Evolutionary conservation across 1,140 invertebrate species (phyloP).

Genomic region (Brachionus asplanchnoidis): DNA sequence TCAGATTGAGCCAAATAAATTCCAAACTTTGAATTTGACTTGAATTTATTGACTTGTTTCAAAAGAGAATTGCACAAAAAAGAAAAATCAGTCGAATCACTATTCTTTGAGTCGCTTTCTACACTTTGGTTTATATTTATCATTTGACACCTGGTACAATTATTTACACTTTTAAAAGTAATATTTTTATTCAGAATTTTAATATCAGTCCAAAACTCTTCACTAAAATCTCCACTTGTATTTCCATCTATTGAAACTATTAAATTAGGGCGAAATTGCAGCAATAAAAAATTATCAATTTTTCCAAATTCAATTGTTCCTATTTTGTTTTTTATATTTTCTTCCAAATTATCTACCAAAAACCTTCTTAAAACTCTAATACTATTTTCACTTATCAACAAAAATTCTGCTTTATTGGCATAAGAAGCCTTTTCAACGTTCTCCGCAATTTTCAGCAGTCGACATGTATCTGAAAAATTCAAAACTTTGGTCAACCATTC

Average conservation of each 20-base stretch:
- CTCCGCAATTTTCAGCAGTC: not conserved
- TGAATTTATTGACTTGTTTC: slow-evolving; percentile 29
- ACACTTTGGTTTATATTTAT: slow-evolving; percentile 35
- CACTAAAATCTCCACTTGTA: not conserved
- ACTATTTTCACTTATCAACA: slow-evolving; percentile 21
- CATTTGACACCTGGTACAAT: slow-evolving; percentile 40
- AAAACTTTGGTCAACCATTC: slow-evolving; percentile 15
- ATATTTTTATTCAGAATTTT: slow-evolving; percentile 10
- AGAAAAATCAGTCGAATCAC: not conserved
- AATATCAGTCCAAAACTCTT: slow-evolving; percentile 11
- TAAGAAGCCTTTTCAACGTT: not conserved
- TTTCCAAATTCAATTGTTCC: not conserved
- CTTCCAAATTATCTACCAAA: not conserved
- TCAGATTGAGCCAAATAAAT: slow-evolving; percentile 17
- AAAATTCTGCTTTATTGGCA: slow-evolving; percentile 38
- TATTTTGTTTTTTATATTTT: not conserved
- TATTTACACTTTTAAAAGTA: not conserved
- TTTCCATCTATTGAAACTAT: not conserved
- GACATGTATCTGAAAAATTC: not conserved
- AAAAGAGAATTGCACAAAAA: slow-evolving; percentile 13
- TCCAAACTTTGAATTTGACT: slow-evolving; percentile 37
- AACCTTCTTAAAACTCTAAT: not conserved
- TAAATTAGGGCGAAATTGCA: slow-evolving; percentile 38
- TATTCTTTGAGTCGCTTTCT: not conserved
- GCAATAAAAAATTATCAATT: not conserved